phyloP scores from a whole-genome alignment of 2,113 vertebrate species.

The Oncorhynchus clarkii region DNA sequence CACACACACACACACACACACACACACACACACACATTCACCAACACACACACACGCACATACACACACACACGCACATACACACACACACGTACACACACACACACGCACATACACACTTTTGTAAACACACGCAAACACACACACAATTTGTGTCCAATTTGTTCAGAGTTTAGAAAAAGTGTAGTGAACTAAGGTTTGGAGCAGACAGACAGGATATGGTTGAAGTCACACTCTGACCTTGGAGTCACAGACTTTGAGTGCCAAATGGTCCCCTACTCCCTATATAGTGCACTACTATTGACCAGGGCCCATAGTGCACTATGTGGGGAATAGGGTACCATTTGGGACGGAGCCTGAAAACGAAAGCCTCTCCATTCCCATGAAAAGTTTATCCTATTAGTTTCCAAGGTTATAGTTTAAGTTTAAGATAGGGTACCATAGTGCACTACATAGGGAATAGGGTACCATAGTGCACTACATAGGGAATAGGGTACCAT shows the following conservation, averaged over 20 bases:
- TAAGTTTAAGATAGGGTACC: too few relatives aligned
- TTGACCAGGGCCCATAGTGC: too few relatives aligned
- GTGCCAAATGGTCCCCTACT: too few relatives aligned
- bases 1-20: too few relatives aligned
- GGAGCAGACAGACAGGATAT: constrained; percentile 36
- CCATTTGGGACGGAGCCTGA: constrained; percentile 29
- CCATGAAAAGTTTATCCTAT: constrained; percentile 17
- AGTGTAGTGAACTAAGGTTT: constrained; percentile 23
- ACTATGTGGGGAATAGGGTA: too few relatives aligned
- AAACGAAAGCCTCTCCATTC: constrained; percentile 30
- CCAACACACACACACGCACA: too few relatives aligned
- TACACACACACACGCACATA: accelerated
- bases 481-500: too few relatives aligned
- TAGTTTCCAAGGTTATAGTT: background rate
- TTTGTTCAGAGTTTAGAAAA: constrained; percentile 19
- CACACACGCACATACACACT: too few relatives aligned
- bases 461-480: too few relatives aligned
- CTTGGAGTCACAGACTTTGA: background rate
- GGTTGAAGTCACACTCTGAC: constrained; percentile 21
- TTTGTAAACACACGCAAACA: too few relatives aligned
- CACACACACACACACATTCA: background rate
- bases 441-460: too few relatives aligned
- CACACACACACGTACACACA: background rate
- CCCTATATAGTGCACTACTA: too few relatives aligned
- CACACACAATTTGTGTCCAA: constrained; percentile 15